Evolutionary conservation across 2,113 vertebrate genomes (phyloP).

Genomic region (Tonatia bakeri): DNA sequence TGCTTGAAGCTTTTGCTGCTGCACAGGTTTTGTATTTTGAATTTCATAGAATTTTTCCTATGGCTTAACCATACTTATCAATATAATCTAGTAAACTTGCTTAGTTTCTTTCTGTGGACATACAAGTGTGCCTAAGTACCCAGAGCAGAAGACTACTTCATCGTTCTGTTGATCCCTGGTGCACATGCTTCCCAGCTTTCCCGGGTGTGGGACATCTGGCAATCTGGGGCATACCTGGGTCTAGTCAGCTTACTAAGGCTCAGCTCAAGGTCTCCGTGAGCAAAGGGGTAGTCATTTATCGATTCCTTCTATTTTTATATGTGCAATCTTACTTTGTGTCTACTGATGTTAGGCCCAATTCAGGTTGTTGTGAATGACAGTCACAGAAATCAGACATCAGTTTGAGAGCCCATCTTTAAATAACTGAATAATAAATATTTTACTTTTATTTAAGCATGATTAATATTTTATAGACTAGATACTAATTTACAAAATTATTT

Average conservation of each 20-base stretch:
- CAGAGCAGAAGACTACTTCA: neutral
- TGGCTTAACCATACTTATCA: neutral
- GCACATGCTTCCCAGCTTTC: neutral
- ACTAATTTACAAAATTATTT: conserved; percentile 4
- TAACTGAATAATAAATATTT: neutral
- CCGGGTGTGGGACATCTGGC: neutral
- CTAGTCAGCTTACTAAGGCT: neutral
- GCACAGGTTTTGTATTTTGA: neutral
- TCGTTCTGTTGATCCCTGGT: neutral
- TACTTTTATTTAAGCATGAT: neutral
- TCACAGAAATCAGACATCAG: neutral
- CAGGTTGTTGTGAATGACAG: neutral
- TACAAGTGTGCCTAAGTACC: neutral
- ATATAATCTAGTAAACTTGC: neutral
- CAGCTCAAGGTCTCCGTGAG: neutral
- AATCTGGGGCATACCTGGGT: neutral
- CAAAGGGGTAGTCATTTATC: neutral
- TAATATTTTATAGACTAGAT: neutral
- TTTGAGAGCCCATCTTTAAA: conserved; percentile 22
- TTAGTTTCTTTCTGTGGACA: conserved; percentile 20
- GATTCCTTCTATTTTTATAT: neutral
- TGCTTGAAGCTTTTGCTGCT: neutral
- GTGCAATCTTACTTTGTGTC: neutral
- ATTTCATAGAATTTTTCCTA: neutral
- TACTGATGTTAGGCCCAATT: neutral